Percentiles rank a stretch among this genome's conserved stretches.
These are phyloP conservation scores for Trachythela sp. DNA, from an alignment of 64 coral and sea anemone genomes.

Conservation along the genomic window DNA sequence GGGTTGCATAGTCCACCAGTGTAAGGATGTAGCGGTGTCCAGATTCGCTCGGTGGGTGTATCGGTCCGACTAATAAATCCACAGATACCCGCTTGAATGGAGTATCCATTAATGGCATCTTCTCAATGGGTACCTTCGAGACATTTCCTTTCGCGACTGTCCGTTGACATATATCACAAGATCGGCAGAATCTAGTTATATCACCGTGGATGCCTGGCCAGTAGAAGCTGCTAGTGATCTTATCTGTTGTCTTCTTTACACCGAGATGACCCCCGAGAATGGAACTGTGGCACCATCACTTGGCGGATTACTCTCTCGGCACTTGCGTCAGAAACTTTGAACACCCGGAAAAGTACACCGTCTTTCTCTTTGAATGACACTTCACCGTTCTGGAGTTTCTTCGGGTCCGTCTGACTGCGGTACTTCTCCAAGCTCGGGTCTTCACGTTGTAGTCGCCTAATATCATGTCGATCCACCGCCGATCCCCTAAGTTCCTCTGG, in stretches of 20 bases:
- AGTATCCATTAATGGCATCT: slow-evolving; percentile 24
- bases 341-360: neutral
- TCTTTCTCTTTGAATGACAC: slow-evolving; percentile 8
- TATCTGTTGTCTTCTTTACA: slow-evolving; percentile 35
- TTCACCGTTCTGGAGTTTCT: neutral
- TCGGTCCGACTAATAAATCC: neutral
- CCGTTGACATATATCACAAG: slow-evolving; percentile 36
- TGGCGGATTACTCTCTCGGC: slow-evolving; percentile 22
- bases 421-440: slow-evolving; percentile 37
- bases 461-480: neutral
- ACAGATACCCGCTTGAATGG: slow-evolving; percentile 18
- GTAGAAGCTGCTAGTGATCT: slow-evolving; percentile 27
- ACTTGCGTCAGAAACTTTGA: slow-evolving; percentile 18
- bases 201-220: slow-evolving; percentile 39
- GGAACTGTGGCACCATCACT: slow-evolving; percentile 47
- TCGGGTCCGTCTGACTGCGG: neutral
- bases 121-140: neutral
- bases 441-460: slow-evolving; percentile 7
- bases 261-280: slow-evolving; percentile 37
- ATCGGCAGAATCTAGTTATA: slow-evolving; percentile 2
- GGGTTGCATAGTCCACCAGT: slow-evolving; percentile 27
- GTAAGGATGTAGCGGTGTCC: slow-evolving; percentile 32
- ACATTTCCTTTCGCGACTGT: slow-evolving; percentile 21
- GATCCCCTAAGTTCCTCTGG: neutral
- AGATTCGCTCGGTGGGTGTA: neutral